Conservation (phyloP, 1,140 invertebrate species). For the Mya arenaria region DNA sequence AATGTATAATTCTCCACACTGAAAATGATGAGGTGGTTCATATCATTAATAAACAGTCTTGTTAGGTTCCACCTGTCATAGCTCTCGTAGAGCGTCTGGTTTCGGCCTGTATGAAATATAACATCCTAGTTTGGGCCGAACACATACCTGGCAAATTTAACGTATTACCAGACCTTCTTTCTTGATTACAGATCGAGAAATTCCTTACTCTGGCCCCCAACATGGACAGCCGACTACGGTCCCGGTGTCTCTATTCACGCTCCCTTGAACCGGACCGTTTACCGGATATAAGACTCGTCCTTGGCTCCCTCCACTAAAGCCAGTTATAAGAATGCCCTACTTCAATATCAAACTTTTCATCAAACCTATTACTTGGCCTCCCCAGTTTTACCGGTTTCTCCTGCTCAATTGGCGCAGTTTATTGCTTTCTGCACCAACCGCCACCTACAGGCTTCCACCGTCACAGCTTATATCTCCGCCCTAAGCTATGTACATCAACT, state of each 20-base stretch:
- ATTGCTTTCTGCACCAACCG: background rate
- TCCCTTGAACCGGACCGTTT: background rate
- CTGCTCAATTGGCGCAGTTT: conserved; percentile 15
- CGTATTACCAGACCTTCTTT: too few relatives aligned
- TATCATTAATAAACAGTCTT: conserved; percentile 44
- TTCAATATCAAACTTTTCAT: background rate
- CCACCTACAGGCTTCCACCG: conserved; percentile 1
- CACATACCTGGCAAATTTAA: conserved; percentile 40
- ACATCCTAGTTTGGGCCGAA: conserved; percentile 31
- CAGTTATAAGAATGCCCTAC: conserved; percentile 6
- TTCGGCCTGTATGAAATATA: conserved; percentile 11
- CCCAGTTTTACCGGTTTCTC: background rate
- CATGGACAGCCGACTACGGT: conserved; percentile 25
- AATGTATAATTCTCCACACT: conserved; percentile 1
- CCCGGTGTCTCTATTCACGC: background rate
- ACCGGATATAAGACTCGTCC: background rate
- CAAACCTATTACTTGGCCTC: background rate
- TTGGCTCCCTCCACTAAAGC: conserved; percentile 4
- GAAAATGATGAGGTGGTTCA: too few relatives aligned
- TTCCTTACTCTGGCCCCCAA: conserved; percentile 27
- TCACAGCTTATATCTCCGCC: background rate
- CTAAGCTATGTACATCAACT: background rate
- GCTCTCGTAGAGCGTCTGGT: conserved; percentile 38
- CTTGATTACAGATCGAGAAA: too few relatives aligned
- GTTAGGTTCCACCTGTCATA: conserved; percentile 23